These are phyloP conservation scores for Babyrousa celebensis DNA, from an alignment of 2,797 vertebrate species.

Conservation along the genomic window DNA sequence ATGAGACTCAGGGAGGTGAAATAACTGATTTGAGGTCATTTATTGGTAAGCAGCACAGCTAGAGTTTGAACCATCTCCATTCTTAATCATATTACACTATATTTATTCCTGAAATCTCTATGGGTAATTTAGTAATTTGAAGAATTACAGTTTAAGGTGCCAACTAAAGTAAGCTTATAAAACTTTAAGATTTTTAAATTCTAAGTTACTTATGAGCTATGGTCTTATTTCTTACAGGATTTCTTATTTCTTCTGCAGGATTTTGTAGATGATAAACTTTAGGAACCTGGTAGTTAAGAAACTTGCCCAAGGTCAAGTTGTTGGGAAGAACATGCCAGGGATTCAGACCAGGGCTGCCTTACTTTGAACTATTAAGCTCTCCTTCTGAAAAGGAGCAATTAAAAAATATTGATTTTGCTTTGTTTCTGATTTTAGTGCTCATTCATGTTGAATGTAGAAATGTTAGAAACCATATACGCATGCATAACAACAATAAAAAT, in stretches of 20 bases:
- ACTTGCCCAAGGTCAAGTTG: not conserved
- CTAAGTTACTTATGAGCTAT: not conserved
- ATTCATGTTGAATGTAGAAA: not conserved
- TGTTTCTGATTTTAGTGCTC: constrained; percentile 11
- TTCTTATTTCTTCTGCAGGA: not conserved
- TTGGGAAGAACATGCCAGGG: not conserved
- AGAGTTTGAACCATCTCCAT: not conserved
- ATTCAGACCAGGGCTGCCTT: not conserved
- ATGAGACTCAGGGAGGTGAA: not conserved
- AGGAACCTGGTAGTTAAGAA: not conserved
- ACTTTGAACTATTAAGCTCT: not conserved
- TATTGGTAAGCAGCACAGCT: not conserved
- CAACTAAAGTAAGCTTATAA: not conserved
- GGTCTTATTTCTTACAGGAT: constrained; percentile 3
- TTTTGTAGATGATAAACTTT: constrained; percentile 55
- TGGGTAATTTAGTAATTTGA: constrained; percentile 25
- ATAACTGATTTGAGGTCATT: not conserved
- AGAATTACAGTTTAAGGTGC: constrained; percentile 39
- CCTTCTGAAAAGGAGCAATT: not conserved
- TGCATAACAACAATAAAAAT: not conserved
- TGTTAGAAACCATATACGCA: not conserved
- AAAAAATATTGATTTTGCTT: not conserved
- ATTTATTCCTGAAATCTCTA: not conserved
- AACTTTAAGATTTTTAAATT: not conserved
- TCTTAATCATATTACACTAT: not conserved